Base-by-base conservation (phyloP, 2,797 vertebrate species). In the Muraenolepis orangiensis region DNA sequence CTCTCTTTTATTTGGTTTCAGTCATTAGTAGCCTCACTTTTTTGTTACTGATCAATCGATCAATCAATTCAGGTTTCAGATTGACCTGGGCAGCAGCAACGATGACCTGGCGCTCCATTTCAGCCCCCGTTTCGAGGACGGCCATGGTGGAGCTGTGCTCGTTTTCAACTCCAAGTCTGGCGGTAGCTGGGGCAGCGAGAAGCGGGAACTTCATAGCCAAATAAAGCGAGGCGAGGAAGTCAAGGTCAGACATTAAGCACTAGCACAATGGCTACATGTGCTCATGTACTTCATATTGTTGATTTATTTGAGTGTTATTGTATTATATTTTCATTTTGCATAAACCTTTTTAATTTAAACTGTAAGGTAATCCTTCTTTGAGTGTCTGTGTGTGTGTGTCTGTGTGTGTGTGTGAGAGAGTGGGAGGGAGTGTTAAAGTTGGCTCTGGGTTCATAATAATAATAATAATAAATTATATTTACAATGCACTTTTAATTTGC, bases 91-190 rank as follows among this genome's bases (percentile, higher is more conserved):
- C 73, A 71, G 6, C 46, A 80, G 57, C 8, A 6, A 66, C 1
- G 89, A 87, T 0, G 91, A 95, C 36, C 64, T 97, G 78, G 93
- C 87, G 0, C 14, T 98, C 73, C 97, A 97, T 77, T 96, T 97
- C 72, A 97, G 94, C 74, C 95, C 96, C 0, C 94, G 95, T 68
- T 95, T 97, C 82, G 20, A 86, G 0, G 94, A 96, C 6, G 91
- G 91, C 6, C 0, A 23, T 0, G 87, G 92, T 28, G 92, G 91
- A 30, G 26, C 81, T 12, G 88, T 89, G 70, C 89, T 96, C 0
- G 90, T 97, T 76, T 96, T 91, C 87, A 97, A 97, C 91, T 95
- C 96, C n/a, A 81, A 18, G 75, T 74, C 75, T 10, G 86, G 75
- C 0, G 74, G 83, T 12, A 18, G 0, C 69, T 97, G 96, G 96